Conservation (phyloP, 2,888 invertebrate genomes). For the Noctua janthina region DNA sequence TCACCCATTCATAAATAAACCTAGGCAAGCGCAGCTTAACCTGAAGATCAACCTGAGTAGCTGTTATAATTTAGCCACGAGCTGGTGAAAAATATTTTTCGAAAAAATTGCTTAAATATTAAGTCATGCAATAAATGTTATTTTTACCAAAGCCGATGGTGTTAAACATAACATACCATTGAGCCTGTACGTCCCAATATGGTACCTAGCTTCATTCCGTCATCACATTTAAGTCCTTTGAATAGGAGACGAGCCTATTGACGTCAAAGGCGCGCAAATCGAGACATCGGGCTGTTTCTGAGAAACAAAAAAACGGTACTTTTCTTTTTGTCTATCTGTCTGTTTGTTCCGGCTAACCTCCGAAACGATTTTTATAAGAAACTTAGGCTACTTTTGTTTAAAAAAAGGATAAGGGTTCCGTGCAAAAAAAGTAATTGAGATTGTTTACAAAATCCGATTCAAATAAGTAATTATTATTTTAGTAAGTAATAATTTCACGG, state of each 20-base stretch:
- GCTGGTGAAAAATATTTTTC: too few species aligned
- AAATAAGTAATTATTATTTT: too few species aligned
- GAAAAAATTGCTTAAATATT: neutral
- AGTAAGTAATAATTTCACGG: too few species aligned
- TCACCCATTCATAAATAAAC: too few species aligned
- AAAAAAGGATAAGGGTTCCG: too few species aligned
- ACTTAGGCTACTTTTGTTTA: too few species aligned
- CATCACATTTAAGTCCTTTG: neutral
- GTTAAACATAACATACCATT: neutral
- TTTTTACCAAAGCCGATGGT: neutral
- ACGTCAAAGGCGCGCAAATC: neutral
- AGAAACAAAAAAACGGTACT: neutral
- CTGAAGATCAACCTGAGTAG: neutral
- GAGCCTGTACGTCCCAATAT: neutral
- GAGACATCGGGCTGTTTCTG: neutral
- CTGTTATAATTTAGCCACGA: neutral
- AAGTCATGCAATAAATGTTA: neutral
- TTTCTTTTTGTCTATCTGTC: too few species aligned
- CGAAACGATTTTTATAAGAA: too few species aligned
- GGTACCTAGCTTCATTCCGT: neutral
- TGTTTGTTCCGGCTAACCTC: too few species aligned
- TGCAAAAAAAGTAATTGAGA: too few species aligned
- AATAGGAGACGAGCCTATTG: neutral
- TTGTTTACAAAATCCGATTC: too few species aligned
- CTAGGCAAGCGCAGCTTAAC: neutral